Evolutionary conservation across 2,888 invertebrate species (phyloP).

Genomic region (Agonopterix alstromeriana): DNA sequence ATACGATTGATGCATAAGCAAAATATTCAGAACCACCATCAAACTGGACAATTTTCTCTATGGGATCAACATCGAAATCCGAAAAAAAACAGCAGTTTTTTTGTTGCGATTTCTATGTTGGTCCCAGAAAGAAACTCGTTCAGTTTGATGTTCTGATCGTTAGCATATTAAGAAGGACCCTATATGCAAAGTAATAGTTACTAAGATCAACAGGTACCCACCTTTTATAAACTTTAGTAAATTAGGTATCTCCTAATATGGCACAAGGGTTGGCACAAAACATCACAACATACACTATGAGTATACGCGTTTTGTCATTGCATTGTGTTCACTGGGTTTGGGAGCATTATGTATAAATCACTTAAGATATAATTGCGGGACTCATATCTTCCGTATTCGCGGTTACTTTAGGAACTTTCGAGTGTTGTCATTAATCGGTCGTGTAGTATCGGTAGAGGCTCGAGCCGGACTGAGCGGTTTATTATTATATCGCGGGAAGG

Average conservation of each 20-base stretch:
- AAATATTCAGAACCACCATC: no score
- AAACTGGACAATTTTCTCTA: no score
- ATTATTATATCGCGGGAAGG: conserved; percentile 68
- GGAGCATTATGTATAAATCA: conserved; percentile 6
- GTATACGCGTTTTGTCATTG: conserved; percentile 54
- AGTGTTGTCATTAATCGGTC: conserved; percentile 34
- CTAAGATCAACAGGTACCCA: conserved; percentile 25
- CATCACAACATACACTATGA: conserved; percentile 65
- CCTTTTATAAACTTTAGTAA: conserved; percentile 44
- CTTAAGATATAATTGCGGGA: conserved; percentile 20
- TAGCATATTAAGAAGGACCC: no score
- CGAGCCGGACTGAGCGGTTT: conserved; percentile 66
- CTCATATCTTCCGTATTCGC: conserved; percentile 20
- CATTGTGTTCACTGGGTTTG: conserved; percentile 24
- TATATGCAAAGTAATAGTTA: neutral
- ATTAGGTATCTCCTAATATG: conserved; percentile 50
- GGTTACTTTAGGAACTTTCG: conserved; percentile 14
- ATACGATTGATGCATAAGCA: no score
- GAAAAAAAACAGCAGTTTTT: no score
- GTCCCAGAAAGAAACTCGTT: no score
- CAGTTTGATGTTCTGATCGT: no score
- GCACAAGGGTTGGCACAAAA: conserved; percentile 64
- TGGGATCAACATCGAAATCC: no score
- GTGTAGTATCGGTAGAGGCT: conserved; percentile 67
- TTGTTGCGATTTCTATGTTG: no score